phyloP scores from a whole-genome alignment of 2,113 vertebrate species.

The Atlantisia rogersi region DNA sequence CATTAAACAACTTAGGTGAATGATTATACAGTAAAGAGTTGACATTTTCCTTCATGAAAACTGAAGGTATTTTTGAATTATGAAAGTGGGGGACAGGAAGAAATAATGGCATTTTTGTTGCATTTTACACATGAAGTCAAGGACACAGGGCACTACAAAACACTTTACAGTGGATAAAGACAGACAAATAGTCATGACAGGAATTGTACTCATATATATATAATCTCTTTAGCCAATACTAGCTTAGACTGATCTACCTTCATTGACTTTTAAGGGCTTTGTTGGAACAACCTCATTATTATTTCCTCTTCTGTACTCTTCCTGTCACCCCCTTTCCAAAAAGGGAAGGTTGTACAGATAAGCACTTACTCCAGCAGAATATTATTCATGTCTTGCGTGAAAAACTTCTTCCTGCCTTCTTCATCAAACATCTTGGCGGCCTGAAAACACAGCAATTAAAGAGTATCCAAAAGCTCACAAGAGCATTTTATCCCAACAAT shows the following conservation, averaged over 20 bases:
- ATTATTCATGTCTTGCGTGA: slow-evolving; percentile 99
- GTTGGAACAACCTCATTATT: slow-evolving; percentile 45
- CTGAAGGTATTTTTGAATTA: neutral
- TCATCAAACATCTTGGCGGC: slow-evolving; percentile 95
- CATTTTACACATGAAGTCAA: slow-evolving; percentile 28
- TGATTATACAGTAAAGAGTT: neutral
- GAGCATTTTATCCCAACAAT: neutral
- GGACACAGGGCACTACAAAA: slow-evolving; percentile 34
- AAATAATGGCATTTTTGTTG: neutral
- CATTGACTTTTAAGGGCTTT: slow-evolving; percentile 55
- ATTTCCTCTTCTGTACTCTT: slow-evolving; percentile 59
- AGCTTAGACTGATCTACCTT: slow-evolving; percentile 62
- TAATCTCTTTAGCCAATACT: slow-evolving; percentile 22
- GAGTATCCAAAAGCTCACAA: neutral
- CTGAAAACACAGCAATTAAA: slow-evolving; percentile 72
- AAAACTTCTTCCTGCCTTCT: slow-evolving; percentile 99
- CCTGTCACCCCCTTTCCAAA: slow-evolving; percentile 44
- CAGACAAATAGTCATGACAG: slow-evolving; percentile 8
- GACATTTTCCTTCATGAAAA: neutral
- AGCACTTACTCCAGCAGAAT: slow-evolving; percentile 97
- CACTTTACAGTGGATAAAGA: slow-evolving; percentile 23
- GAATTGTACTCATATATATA: neutral
- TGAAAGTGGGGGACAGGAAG: neutral
- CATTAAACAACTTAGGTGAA: neutral
- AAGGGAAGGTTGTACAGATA: slow-evolving; percentile 59